These are phyloP conservation scores for Odontamblyopus lacepedii DNA, from an alignment of 2,797 vertebrate species.

Conservation along the genomic window DNA sequence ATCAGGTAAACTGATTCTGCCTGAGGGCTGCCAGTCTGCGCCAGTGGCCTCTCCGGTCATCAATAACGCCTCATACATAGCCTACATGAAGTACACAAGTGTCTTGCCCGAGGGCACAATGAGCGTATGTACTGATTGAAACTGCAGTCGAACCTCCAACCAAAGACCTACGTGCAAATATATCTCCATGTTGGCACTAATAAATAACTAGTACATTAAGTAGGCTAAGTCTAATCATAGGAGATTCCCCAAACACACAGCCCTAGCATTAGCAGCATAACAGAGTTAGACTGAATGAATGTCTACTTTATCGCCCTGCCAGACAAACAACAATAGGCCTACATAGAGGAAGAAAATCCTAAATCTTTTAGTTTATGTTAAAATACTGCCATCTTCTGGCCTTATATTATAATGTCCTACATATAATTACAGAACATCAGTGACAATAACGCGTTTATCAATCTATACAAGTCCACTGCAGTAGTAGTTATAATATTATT, in stretches of 20 bases:
- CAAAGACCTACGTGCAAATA: neutral
- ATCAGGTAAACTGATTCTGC: neutral
- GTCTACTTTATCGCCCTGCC: too few species aligned
- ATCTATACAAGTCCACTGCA: neutral
- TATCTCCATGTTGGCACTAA: neutral
- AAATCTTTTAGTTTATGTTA: neutral
- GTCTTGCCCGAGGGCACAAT: neutral
- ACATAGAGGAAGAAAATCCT: too few species aligned
- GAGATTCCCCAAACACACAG: too few species aligned
- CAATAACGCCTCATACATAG: too few species aligned
- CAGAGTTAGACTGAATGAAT: too few species aligned
- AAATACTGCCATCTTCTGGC: constrained; percentile 69
- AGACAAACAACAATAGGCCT: too few species aligned
- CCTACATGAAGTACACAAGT: neutral
- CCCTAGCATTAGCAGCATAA: too few species aligned
- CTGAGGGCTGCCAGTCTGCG: too few species aligned
- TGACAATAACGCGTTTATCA: neutral
- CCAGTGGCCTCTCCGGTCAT: too few species aligned
- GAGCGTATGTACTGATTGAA: neutral
- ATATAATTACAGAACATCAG: neutral
- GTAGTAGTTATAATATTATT: neutral
- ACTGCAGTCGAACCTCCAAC: neutral
- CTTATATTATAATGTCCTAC: neutral
- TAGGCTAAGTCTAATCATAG: too few species aligned
- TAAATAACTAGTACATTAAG: neutral